Percentiles rank a stretch among this genome's conserved stretches.
Conservation (phyloP, 2,797 vertebrate genomes). For the Takifugu ocellatus region DNA sequence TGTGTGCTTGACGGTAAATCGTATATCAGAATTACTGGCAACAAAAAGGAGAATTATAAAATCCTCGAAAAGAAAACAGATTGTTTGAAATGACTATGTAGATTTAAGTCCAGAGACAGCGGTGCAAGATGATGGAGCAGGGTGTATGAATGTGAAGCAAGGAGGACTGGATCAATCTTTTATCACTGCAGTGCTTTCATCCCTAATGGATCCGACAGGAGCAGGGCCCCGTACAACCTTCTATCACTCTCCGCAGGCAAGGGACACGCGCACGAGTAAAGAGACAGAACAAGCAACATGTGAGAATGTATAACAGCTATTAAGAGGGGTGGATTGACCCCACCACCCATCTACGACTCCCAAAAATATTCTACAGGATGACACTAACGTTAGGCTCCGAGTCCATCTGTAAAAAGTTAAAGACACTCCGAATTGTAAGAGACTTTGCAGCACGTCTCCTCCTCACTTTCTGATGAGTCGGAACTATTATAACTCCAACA, state of each 20-base stretch:
- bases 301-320: constrained; percentile 6
- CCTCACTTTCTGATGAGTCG: too few species aligned
- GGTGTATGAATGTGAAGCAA: constrained; percentile 57
- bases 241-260: constrained; percentile 58
- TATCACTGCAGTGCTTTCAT: constrained; percentile 69
- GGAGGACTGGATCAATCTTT: constrained; percentile 72
- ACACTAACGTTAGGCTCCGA: constrained; percentile 11
- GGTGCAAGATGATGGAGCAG: constrained; percentile 44
- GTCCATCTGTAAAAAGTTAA: constrained; percentile 37
- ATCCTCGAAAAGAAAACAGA: constrained; percentile 21
- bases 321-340: constrained; percentile 6
- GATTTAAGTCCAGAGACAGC: constrained; percentile 54
- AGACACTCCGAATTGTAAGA: constrained; percentile 32
- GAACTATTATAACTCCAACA: too few species aligned
- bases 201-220: constrained; percentile 69
- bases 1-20: constrained; percentile 5
- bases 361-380: constrained; percentile 42
- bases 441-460: too few species aligned
- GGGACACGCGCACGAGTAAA: constrained; percentile 38
- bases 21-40: too few species aligned
- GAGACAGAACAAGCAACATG: constrained; percentile 37
- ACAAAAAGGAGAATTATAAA: too few species aligned
- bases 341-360: constrained; percentile 27
- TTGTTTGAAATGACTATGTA: constrained; percentile 56
- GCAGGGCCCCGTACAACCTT: constrained; percentile 56